A percentile compares a stretch with the other conserved stretches of the same genome.
phyloP scores from a whole-genome alignment of 2,797 vertebrate species.

The Trachurus trachurus region DNA sequence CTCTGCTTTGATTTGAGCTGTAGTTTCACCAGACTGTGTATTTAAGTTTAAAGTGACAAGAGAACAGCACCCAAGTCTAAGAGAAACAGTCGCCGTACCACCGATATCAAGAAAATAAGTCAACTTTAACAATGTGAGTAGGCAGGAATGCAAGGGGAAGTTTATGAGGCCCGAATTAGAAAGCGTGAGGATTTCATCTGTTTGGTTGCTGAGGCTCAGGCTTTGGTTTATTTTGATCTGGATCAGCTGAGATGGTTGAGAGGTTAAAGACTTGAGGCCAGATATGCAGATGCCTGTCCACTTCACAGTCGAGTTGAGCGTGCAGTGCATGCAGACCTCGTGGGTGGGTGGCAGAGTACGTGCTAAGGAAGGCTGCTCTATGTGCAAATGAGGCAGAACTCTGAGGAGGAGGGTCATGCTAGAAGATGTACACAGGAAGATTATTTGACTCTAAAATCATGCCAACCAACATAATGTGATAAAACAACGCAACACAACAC shows the following conservation, averaged over 20 bases:
- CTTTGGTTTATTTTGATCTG: constrained; percentile 47
- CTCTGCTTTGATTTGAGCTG: constrained; percentile 47
- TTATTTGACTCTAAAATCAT: constrained; percentile 99
- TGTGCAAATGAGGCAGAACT: constrained; percentile 95
- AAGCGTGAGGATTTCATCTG: constrained; percentile 30
- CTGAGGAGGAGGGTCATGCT: constrained; percentile 99
- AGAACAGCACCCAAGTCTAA: constrained; percentile 81
- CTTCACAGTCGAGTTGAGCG: constrained; percentile 88
- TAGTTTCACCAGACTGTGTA: constrained; percentile 15
- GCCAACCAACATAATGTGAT: constrained; percentile 99
- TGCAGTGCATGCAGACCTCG: constrained; percentile 89
- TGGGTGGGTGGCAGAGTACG: constrained; percentile 82
- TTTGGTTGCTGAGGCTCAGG: constrained; percentile 38
- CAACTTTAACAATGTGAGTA: constrained; percentile 84
- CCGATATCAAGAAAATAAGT: constrained; percentile 61
- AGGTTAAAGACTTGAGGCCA: constrained; percentile 60
- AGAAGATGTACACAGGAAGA: constrained; percentile 99
- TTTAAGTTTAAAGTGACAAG: constrained; percentile 80
- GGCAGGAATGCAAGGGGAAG: constrained; percentile 72
- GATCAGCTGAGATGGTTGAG: constrained; percentile 55
- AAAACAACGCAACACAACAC: constrained; percentile 97
- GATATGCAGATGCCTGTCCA: constrained; percentile 85
- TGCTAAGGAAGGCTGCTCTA: constrained; percentile 82
- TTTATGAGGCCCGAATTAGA: constrained; percentile 54
- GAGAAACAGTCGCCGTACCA: constrained; percentile 66